Base-by-base conservation (phyloP, 2,888 invertebrate species). In the Rhimphoctona megacephalus region DNA sequence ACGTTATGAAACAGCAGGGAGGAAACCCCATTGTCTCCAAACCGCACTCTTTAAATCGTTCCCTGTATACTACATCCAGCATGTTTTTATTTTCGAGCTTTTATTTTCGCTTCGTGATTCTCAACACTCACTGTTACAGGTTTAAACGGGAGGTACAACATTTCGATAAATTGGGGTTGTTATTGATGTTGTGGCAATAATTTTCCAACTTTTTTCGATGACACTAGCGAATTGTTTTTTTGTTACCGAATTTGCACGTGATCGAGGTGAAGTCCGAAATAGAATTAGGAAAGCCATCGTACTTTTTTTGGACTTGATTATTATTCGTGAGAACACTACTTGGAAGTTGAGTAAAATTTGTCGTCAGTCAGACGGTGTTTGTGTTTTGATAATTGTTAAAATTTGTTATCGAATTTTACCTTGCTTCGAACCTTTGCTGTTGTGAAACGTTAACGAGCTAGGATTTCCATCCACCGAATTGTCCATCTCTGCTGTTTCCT, bases 381-480 rank as follows among this genome's bases (percentile, higher is more conserved):
- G 9, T 14, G 25, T 57, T 57, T 25, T 4, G 0, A 25, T 57
- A 14, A 14, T 25, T 25, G 25, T 57, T 61, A 0, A 17, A 61
- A 61, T 61, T 6, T 49, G 14, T 4, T 30, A 17, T 30, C 8
- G 11, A 0, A 43, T n/a, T 81, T 91, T 83, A 94, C 94, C 94
- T 89, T 91, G 89, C 87, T 93, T 94, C 79, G 86, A 85, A 52
- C 81, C 89, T 87, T 93, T 94, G 72, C 94, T 93, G 85, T 93
- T 93, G 88, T 96, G 96, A 92, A 96, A 96, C 90, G 96, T 96
- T 93, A 96, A 95, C 87, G 96, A 96, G 91, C 96, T 96, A 87
- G 96, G 95, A 91, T 96, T 96, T 86, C 96, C 96, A 93, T 96
- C 96, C 90, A 95, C 95, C 78, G 96, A 96, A 93, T 95, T 95